These are phyloP conservation scores for Leptoteleia sp. DNA, from an alignment of 1,140 invertebrate genomes.

Conservation along the genomic window DNA sequence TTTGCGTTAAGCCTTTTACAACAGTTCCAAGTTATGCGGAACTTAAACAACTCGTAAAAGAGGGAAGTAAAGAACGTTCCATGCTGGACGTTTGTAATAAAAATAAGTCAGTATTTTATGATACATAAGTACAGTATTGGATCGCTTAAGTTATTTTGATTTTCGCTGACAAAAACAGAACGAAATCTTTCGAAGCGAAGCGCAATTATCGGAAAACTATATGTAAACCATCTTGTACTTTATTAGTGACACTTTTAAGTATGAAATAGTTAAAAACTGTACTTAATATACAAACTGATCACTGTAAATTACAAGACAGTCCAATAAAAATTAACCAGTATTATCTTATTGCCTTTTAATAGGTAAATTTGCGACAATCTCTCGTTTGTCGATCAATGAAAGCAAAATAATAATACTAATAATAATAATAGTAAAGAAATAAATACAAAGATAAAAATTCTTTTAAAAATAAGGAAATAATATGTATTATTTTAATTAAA, in stretches of 20 bases:
- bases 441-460: too few relatives aligned
- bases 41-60: constrained; percentile 17
- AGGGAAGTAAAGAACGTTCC: constrained; percentile 26
- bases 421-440: too few relatives aligned
- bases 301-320: constrained; percentile 16
- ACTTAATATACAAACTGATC: not conserved
- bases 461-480: too few relatives aligned
- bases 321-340: constrained; percentile 18
- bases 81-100: constrained; percentile 34
- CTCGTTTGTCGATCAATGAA: constrained; percentile 6
- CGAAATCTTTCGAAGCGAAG: constrained; percentile 52
- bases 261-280: too few relatives aligned
- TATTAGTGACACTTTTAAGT: too few relatives aligned
- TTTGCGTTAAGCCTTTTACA: constrained; percentile 49
- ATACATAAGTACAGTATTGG: constrained; percentile 43
- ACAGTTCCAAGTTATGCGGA: constrained; percentile 30
- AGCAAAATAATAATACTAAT: too few relatives aligned
- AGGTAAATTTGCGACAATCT: constrained; percentile 27
- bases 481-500: too few relatives aligned
- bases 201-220: constrained; percentile 30
- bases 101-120: constrained; percentile 28
- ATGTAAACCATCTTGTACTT: constrained; percentile 15
- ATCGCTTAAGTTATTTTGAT: constrained; percentile 11
- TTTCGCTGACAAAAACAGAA: constrained; percentile 35
- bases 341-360: constrained; percentile 26